A percentile compares a stretch with the other conserved stretches of the same genome.
Evolutionary conservation across 2,113 vertebrate species (phyloP).

Genomic region (Gasterosteus nipponicus): DNA sequence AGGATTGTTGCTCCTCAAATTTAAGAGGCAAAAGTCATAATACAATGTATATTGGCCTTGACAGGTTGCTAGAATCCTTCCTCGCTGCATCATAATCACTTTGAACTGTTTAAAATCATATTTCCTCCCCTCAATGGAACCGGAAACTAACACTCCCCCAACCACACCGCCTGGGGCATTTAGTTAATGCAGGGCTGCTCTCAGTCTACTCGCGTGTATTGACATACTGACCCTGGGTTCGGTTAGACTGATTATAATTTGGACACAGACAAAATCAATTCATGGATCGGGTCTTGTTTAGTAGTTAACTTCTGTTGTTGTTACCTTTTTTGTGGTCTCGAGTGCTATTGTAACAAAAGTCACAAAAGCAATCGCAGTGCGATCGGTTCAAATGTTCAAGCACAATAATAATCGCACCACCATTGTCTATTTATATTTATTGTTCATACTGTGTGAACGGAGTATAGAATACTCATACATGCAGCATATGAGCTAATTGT

Average conservation of each 20-base stretch:
- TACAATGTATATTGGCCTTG: too few relatives aligned
- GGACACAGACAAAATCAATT: background rate
- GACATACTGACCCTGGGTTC: background rate
- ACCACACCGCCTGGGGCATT: background rate
- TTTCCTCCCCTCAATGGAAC: background rate
- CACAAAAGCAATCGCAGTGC: background rate
- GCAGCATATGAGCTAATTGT: background rate
- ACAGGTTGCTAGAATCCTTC: background rate
- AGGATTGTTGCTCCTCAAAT: background rate
- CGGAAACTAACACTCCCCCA: background rate
- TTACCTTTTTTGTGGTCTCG: background rate
- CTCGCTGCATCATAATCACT: background rate
- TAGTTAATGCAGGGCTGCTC: background rate
- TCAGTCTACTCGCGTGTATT: background rate
- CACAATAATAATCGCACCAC: background rate
- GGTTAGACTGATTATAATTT: background rate
- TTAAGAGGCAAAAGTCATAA: background rate
- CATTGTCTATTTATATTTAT: background rate
- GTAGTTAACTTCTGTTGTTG: background rate
- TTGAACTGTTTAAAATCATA: too few relatives aligned
- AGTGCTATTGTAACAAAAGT: background rate
- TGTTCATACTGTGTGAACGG: background rate
- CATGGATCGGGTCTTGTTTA: background rate
- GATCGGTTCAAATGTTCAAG: background rate
- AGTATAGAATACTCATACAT: background rate